A percentile compares a stretch with the other conserved stretches of the same genome.
These are phyloP conservation scores for Rosalia funebris DNA, from an alignment of 2,888 invertebrate species.

Conservation along the genomic window DNA sequence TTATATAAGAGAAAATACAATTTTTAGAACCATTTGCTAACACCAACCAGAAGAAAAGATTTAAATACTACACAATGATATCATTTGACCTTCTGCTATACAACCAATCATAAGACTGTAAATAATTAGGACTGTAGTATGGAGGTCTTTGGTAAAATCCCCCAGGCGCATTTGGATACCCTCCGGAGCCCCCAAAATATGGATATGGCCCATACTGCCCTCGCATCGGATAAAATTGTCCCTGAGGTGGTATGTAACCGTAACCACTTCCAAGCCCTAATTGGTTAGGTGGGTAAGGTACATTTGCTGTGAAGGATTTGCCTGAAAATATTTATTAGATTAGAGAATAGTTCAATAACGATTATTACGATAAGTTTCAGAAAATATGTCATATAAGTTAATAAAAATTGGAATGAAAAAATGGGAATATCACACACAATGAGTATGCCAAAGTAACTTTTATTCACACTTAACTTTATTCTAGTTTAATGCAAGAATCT, in stretches of 20 bases:
- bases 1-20: no score
- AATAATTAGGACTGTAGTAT: conserved; percentile 5
- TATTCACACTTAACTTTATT: background rate
- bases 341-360: background rate
- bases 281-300: background rate
- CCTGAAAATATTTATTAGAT: conserved; percentile 7
- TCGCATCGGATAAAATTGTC: conserved; percentile 11
- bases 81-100: conserved; percentile 10
- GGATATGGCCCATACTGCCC: background rate
- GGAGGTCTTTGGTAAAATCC: conserved; percentile 2
- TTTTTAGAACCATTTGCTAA: no score
- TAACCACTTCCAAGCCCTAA: background rate
- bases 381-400: background rate
- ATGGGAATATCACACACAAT: no score
- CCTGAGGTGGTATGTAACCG: conserved; percentile 6
- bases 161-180: background rate
- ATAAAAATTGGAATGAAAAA: background rate
- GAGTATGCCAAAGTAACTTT: background rate
- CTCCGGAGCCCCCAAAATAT: background rate
- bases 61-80: no score
- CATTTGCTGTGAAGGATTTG: background rate
- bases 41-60: no score
- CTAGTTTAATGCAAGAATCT: background rate
- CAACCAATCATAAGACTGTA: background rate
- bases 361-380: background rate